phyloP scores from a whole-genome alignment of 2,797 vertebrate genomes.

The Megaceryle alcyon region DNA sequence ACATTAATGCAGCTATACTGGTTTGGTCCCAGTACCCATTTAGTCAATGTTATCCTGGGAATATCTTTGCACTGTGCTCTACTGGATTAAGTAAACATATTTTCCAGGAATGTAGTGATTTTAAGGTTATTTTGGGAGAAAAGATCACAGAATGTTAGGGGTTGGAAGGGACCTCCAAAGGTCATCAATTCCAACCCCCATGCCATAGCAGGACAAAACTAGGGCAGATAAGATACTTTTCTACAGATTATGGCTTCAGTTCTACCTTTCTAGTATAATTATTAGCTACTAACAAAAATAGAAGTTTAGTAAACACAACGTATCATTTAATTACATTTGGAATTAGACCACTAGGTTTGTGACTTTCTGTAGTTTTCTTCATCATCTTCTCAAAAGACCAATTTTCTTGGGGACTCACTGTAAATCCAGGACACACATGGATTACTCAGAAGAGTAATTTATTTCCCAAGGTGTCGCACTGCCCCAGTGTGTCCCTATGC shows the following conservation, averaged over 20 bases:
- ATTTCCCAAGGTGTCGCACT: not conserved
- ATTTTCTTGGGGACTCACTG: not conserved
- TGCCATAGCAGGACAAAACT: not conserved
- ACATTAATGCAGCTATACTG: not conserved
- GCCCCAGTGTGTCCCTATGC: not conserved
- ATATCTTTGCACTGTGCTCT: not conserved
- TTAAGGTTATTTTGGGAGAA: not conserved
- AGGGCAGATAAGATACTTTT: not conserved
- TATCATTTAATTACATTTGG: not conserved
- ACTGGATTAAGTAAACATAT: not conserved
- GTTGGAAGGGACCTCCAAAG: too few relatives aligned
- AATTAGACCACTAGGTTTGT: not conserved
- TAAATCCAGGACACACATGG: not conserved
- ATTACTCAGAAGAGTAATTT: not conserved
- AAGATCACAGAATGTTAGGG: not conserved
- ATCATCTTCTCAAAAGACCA: not conserved
- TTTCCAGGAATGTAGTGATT: not conserved
- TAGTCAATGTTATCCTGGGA: not conserved
- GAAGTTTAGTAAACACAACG: not conserved
- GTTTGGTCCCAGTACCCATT: not conserved
- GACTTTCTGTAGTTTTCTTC: not conserved
- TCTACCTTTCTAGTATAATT: not conserved
- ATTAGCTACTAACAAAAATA: not conserved
- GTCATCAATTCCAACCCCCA: too few relatives aligned
- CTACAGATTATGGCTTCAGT: not conserved